Evolutionary conservation across 2,797 vertebrate species (phyloP).

Genomic region (Paedocypris micromegethes): DNA sequence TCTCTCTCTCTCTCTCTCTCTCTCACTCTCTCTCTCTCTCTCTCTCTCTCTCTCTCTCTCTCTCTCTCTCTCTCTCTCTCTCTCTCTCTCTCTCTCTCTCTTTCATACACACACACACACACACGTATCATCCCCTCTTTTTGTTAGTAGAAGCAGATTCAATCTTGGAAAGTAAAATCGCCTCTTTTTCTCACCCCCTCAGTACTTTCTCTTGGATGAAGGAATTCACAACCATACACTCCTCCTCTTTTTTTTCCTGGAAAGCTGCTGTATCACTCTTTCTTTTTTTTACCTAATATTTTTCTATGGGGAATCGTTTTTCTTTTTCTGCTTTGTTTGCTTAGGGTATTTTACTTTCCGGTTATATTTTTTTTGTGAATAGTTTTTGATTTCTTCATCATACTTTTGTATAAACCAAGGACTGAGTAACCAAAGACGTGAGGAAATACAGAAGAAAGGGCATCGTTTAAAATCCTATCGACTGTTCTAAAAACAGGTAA

Average conservation of each 20-base stretch:
- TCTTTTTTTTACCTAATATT: conserved; percentile 21
- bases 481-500: too few relatives aligned
- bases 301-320: conserved; percentile 7
- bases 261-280: conserved; percentile 57
- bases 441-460: conserved; percentile 44
- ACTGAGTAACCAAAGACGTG: conserved; percentile 15
- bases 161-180: conserved; percentile 76
- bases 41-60: conserved; percentile 45
- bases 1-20: conserved; percentile 44
- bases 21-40: conserved; percentile 34
- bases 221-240: conserved; percentile 60
- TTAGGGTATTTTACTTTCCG: conserved; percentile 18
- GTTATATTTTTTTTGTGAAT: neutral
- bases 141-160: conserved; percentile 67
- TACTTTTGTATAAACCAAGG: conserved; percentile 29
- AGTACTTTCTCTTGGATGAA: conserved; percentile 57
- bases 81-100: conserved; percentile 46
- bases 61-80: conserved; percentile 41
- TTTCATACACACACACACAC: too few relatives aligned
- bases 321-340: conserved; percentile 27
- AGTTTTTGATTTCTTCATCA: conserved; percentile 1
- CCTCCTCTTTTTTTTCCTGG: conserved; percentile 61
- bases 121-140: conserved; percentile 49
- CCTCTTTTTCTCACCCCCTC: conserved; percentile 57
- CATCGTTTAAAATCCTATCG: too few relatives aligned